Percentiles rank a stretch among this genome's conserved stretches.
Conservation (phyloP, 2,888 invertebrate species). For the Megalurothrips usitatus region DNA sequence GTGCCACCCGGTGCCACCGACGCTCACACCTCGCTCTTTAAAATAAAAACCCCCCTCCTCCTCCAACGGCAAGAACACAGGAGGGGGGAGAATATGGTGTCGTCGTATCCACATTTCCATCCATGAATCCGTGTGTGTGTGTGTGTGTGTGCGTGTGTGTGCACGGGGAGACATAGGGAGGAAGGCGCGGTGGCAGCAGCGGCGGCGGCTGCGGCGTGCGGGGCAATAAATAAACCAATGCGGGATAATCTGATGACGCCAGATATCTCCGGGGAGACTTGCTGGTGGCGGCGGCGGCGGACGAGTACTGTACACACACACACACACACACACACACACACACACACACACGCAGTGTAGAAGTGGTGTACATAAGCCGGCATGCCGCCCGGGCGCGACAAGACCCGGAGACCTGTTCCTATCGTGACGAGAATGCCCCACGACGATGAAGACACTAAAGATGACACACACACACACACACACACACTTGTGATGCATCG, state of each 20-base stretch:
- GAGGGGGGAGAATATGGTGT: no score
- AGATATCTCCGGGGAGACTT: not conserved
- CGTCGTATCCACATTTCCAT: not conserved
- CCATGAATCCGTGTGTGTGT: not conserved
- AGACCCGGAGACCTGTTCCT: not conserved
- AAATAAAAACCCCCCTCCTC: no score
- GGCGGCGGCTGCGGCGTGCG: no score
- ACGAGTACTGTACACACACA: not conserved
- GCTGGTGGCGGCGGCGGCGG: not conserved
- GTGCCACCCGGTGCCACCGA: no score
- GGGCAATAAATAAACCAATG: not conserved
- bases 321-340: not conserved
- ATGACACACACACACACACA: no score
- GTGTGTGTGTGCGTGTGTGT: not conserved
- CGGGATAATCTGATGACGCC: conserved; percentile 5
- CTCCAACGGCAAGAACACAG: no score
- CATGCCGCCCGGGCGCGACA: not conserved
- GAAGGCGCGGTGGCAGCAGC: no score
- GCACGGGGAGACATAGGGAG: not conserved
- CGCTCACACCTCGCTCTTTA: no score
- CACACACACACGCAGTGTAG: not conserved
- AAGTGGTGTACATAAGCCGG: no score
- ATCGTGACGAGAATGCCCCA: no score
- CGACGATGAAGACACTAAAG: no score
- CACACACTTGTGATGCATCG: no score